Evolutionary conservation across 2,113 vertebrate species (phyloP).

Genomic region (Cathartes aura): DNA sequence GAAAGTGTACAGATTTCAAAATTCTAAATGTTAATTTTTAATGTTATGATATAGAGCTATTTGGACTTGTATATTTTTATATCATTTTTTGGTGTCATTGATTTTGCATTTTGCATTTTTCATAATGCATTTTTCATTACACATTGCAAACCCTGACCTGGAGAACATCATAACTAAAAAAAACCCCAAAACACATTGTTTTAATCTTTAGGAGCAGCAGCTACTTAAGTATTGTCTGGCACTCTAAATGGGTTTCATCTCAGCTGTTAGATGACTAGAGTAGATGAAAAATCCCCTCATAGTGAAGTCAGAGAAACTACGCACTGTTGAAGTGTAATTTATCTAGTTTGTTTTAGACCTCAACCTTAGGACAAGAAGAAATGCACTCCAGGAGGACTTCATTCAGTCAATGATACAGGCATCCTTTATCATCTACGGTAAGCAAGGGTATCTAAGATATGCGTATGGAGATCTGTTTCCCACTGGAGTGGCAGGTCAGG

Average conservation of each 20-base stretch:
- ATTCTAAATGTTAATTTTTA: neutral
- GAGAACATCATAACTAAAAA: neutral
- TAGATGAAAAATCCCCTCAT: neutral
- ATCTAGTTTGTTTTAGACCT: neutral
- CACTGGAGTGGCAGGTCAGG: neutral
- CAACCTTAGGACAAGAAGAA: neutral
- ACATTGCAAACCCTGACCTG: neutral
- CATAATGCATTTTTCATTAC: neutral
- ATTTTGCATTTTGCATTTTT: neutral
- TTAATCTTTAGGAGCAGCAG: neutral
- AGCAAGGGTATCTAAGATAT: neutral
- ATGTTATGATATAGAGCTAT: neutral
- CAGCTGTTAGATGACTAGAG: neutral
- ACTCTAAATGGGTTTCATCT: neutral
- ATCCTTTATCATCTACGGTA: neutral
- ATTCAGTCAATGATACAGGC: neutral
- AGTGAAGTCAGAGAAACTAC: neutral
- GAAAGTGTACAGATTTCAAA: neutral
- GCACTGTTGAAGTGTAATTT: neutral
- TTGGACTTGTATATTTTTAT: neutral
- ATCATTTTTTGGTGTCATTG: neutral
- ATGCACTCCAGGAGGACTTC: neutral
- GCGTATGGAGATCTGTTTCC: neutral
- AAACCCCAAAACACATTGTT: neutral
- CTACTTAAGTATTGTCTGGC: neutral